Percentiles rank a stretch among this genome's conserved stretches.
Conservation (phyloP, 2,797 vertebrate genomes). For the Etheostoma nigrum region DNA sequence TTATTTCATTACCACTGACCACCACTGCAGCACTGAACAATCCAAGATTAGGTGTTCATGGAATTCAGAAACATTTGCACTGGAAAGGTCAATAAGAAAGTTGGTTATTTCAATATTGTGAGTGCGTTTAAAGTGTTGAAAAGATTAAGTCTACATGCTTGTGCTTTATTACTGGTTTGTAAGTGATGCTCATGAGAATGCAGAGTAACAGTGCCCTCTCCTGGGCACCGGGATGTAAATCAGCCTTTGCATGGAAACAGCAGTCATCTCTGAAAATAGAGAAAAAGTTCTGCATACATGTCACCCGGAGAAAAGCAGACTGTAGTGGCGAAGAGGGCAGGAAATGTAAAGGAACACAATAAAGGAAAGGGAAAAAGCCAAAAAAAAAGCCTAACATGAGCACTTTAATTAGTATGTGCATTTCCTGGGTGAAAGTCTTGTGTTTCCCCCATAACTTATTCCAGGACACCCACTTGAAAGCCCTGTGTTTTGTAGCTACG, state of each 20-base stretch:
- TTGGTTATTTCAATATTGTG: background rate
- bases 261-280: conserved; percentile 53
- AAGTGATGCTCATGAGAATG: background rate
- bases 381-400: too few species aligned
- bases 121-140: conserved; percentile 1
- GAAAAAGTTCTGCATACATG: conserved; percentile 37
- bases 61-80: conserved; percentile 17
- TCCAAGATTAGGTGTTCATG: conserved; percentile 17
- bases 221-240: conserved; percentile 37
- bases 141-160: background rate
- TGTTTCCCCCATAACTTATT: too few species aligned
- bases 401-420: too few species aligned
- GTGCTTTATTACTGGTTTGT: conserved; percentile 4
- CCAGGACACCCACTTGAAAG: too few species aligned
- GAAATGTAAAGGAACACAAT: conserved; percentile 3
- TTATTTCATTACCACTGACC: conserved; percentile 12
- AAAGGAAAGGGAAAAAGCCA: too few species aligned
- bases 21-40: background rate
- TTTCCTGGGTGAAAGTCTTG: too few species aligned
- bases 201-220: conserved; percentile 63
- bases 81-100: conserved; percentile 23
- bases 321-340: conserved; percentile 31
- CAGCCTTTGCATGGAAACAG: conserved; percentile 18
- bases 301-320: conserved; percentile 26
- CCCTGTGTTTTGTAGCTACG: too few species aligned